Base-by-base conservation (phyloP, 1,140 invertebrate species). In the Camponotus vicinus region DNA sequence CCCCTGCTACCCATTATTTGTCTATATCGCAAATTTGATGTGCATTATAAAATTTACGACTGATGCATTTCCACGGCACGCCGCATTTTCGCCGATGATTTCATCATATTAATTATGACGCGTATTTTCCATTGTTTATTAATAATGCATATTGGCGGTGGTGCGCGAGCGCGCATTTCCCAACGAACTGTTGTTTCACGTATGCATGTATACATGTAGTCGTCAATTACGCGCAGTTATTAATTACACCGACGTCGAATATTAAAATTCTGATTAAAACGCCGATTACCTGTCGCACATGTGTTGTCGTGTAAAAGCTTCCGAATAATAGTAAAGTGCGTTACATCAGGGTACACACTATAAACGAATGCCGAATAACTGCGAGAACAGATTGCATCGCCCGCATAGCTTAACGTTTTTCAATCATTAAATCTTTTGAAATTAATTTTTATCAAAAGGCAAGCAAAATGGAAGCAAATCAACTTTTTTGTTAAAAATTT, bases 261-360 rank as follows among this genome's bases (percentile, higher is more conserved):
- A 83, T 83, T 83, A 83, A 83, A 83, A 83, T 83, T 83, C 42
- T 75, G 79, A 83, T 83, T 83, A 83, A 83, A 83, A 57, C 59
- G 69, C 55, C 69, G 69, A 83, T 83, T 75, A 83, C 55, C 40
- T 45, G 55, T 18, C 27, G 66, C 66, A 83, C 18, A 75, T 45
- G 79, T 73, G 79, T 83, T 55, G 40, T 11, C 40, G 57, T 61
- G 75, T 83, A 83, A 83, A 83, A 83, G 69, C 67, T 11, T 2
- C 55, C 40, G 57, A 40, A 59, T 75, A 61, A 73, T 73, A 83
- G 34, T 73, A 63, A 42, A 2, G 18, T 3, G 49, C 13, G 27
- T 59, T 83, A 34, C 49, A 75, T 61, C 32, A 13, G 13, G 4
- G n/a, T 27, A 34, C 67, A 71, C 37, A 55, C 37, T 57, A 75